phyloP scores from a whole-genome alignment of 1,140 invertebrate species.

The Drosophila virilis region DNA sequence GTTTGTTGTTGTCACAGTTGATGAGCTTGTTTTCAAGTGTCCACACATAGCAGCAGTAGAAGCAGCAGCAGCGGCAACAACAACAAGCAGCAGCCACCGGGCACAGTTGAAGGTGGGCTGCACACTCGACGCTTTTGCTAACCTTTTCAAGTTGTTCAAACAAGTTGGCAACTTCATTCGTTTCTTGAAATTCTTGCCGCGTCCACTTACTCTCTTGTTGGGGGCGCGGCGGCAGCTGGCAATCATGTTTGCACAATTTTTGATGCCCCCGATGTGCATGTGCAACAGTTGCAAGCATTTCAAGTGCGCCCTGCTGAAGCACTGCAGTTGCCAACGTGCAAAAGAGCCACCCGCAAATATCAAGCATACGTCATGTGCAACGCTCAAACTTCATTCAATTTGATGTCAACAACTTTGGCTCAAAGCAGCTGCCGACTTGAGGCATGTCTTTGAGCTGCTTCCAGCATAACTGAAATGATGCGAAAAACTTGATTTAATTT shows the following conservation, averaged over 20 bases:
- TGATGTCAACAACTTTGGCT: constrained; percentile 11
- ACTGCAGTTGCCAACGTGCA: constrained; percentile 26
- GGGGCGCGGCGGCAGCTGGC: constrained; percentile 7
- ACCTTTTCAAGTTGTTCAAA: constrained; percentile 56
- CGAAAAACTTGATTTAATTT: neutral
- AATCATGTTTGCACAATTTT: constrained; percentile 57
- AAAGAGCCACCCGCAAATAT: constrained; percentile 48
- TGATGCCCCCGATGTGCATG: constrained; percentile 57
- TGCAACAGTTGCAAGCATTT: constrained; percentile 70
- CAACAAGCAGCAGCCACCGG: neutral
- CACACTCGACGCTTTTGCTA: constrained; percentile 32
- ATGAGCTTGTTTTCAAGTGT: constrained; percentile 67
- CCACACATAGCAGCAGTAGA: constrained; percentile 30
- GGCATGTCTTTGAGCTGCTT: constrained; percentile 20
- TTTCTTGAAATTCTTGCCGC: constrained; percentile 44
- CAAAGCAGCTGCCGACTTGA: constrained; percentile 7
- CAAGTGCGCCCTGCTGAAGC: constrained; percentile 17
- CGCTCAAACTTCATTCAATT: constrained; percentile 47
- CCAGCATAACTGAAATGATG: constrained; percentile 20
- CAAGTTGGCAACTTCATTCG: constrained; percentile 46
- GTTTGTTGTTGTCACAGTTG: constrained; percentile 51
- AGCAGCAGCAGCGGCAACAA: constrained; percentile 7
- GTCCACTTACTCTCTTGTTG: constrained; percentile 53
- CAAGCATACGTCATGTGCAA: constrained; percentile 54
- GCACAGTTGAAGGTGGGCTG: constrained; percentile 9